Evolutionary conservation across 2,113 vertebrate genomes (phyloP).

Genomic region (Cyphomyrus plagiostoma): DNA sequence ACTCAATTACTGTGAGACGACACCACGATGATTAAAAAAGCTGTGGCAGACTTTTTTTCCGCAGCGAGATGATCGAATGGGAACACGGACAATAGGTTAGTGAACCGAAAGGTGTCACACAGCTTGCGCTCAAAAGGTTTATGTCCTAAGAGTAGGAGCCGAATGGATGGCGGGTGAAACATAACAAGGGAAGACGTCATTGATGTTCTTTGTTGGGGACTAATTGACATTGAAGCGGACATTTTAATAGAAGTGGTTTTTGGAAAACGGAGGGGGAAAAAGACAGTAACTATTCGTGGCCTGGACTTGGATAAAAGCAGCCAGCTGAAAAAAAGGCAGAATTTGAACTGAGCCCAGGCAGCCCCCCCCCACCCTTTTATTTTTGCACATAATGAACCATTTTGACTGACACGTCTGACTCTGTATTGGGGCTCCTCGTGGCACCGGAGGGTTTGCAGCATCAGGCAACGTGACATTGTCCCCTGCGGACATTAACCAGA

Average conservation of each 20-base stretch:
- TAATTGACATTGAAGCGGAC: constrained; percentile 23
- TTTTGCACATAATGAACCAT: constrained; percentile 21
- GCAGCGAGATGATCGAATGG: constrained; percentile 11
- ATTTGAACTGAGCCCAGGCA: background rate
- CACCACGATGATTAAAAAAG: constrained; percentile 11
- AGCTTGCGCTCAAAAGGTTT: background rate
- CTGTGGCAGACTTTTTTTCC: background rate
- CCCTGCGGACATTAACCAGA: background rate
- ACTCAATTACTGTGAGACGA: background rate
- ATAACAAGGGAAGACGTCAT: background rate
- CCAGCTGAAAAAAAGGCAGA: background rate
- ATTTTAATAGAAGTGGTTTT: constrained; percentile 22
- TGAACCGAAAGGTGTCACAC: background rate
- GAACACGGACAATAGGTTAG: constrained; percentile 18
- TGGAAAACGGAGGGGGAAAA: background rate
- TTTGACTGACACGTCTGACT: constrained; percentile 7
- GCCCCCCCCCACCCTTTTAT: background rate
- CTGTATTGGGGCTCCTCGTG: background rate
- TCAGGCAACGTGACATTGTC: constrained; percentile 7
- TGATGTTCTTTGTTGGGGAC: constrained; percentile 12
- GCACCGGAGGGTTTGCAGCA: background rate
- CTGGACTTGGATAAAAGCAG: background rate
- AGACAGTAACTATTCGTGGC: background rate
- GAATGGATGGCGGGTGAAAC: constrained; percentile 1
- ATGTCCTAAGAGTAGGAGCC: background rate